Percentiles rank a stretch among this genome's conserved stretches.
These are phyloP conservation scores for Gobius niger DNA, from an alignment of 2,113 vertebrate genomes.

Conservation along the genomic window DNA sequence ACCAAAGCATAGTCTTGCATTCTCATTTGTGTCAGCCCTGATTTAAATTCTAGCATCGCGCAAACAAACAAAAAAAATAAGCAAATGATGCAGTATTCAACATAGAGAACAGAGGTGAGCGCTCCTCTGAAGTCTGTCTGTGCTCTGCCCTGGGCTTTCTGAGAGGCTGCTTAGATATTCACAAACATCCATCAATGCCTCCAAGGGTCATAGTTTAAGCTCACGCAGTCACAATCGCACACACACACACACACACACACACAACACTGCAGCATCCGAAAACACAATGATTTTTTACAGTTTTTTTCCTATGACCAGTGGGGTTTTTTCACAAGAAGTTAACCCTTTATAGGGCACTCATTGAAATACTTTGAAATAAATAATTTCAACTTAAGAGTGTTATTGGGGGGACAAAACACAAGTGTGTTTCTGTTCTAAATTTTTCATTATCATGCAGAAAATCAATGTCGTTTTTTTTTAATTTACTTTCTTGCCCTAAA, in stretches of 20 bases:
- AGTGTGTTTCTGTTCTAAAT: too few relatives aligned
- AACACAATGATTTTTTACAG: constrained; percentile 13
- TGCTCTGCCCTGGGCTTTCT: constrained; percentile 48
- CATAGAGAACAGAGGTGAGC: constrained; percentile 47
- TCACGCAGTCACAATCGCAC: neutral
- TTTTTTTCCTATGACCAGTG: constrained; percentile 11
- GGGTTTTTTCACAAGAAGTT: neutral
- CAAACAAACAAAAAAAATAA: neutral
- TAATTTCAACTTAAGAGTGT: too few relatives aligned
- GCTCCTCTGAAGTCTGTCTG: constrained; percentile 47
- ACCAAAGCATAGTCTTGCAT: neutral
- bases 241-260: constrained; percentile 6
- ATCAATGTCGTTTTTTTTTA: too few relatives aligned
- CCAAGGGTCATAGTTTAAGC: constrained; percentile 43
- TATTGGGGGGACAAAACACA: too few relatives aligned
- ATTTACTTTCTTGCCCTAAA: too few relatives aligned
- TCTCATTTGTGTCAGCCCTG: constrained; percentile 5
- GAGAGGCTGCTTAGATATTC: constrained; percentile 60
- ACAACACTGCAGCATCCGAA: neutral
- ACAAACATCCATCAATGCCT: constrained; percentile 57
- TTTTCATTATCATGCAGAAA: too few relatives aligned
- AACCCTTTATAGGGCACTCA: too few relatives aligned
- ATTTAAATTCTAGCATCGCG: constrained; percentile 48
- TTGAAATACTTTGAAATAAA: too few relatives aligned
- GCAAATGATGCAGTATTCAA: constrained; percentile 41